A percentile compares a stretch with the other conserved stretches of the same genome.
These are phyloP conservation scores for Platycercus adscitus DNA, from an alignment of 2,113 vertebrate species.

Conservation along the genomic window DNA sequence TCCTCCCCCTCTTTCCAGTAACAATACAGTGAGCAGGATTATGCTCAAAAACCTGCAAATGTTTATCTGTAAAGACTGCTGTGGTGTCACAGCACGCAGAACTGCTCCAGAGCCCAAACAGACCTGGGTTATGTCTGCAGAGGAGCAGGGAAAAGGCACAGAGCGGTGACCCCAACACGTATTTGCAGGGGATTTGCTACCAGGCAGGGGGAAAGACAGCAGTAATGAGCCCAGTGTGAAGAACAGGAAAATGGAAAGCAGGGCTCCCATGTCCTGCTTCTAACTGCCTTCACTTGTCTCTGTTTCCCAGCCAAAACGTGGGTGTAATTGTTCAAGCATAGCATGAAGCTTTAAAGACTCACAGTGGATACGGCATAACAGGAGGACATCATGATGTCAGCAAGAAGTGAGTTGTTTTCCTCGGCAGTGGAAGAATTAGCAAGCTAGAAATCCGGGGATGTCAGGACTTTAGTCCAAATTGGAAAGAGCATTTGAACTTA, in stretches of 20 bases:
- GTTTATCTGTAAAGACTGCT: not conserved
- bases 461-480: not conserved
- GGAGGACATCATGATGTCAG: slow-evolving; percentile 46
- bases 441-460: not conserved
- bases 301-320: slow-evolving; percentile 46
- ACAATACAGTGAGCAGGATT: not conserved
- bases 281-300: slow-evolving; percentile 31
- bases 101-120: not conserved
- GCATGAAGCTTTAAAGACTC: slow-evolving; percentile 29
- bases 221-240: not conserved
- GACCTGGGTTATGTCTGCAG: not conserved
- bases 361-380: not conserved
- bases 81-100: not conserved
- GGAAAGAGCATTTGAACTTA: not conserved
- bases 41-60: not conserved
- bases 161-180: not conserved
- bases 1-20: not conserved
- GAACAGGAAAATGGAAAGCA: slow-evolving; percentile 9
- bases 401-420: slow-evolving; percentile 35
- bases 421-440: not conserved
- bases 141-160: not conserved
- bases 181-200: not conserved
- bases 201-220: not conserved
- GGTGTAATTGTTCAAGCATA: slow-evolving; percentile 52
- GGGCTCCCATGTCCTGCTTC: not conserved